These are phyloP conservation scores for Cebus imitator DNA, from an alignment of 2,113 vertebrate genomes.

Conservation along the genomic window DNA sequence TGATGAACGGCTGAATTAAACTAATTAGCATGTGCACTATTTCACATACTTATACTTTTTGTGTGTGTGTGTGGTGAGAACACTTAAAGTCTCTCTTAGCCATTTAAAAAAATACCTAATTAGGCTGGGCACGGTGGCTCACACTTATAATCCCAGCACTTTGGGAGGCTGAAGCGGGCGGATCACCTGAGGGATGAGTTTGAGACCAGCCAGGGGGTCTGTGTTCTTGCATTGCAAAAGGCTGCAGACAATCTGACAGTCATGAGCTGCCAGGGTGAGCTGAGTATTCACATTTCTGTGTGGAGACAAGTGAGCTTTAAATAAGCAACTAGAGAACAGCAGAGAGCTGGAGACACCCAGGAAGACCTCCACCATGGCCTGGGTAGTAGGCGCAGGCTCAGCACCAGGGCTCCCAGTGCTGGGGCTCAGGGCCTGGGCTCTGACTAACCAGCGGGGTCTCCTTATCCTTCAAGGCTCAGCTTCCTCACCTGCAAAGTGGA, in stretches of 20 bases:
- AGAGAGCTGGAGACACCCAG: accelerated
- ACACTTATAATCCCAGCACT: no score
- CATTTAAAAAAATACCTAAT: neutral
- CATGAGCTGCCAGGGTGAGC: neutral
- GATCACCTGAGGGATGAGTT: no score
- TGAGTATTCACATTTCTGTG: neutral
- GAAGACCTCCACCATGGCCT: neutral
- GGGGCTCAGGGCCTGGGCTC: neutral
- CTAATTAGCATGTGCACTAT: neutral
- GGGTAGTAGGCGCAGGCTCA: accelerated
- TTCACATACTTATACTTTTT: neutral
- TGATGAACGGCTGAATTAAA: neutral
- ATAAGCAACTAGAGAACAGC: neutral
- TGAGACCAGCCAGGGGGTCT: no score
- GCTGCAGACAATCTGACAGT: no score
- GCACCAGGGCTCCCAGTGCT: no score
- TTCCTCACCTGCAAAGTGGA: neutral
- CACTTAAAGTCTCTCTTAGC: neutral
- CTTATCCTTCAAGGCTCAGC: neutral
- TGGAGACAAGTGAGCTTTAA: neutral
- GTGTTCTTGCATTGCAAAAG: no score
- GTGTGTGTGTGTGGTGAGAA: neutral
- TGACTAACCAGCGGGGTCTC: neutral
- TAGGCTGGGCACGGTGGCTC: no score
- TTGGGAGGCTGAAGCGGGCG: no score